Evolutionary conservation across 2,888 invertebrate species (phyloP), one percentile per base, ranked within the genome.

Genomic region (Coecobrya sp.): DNA sequence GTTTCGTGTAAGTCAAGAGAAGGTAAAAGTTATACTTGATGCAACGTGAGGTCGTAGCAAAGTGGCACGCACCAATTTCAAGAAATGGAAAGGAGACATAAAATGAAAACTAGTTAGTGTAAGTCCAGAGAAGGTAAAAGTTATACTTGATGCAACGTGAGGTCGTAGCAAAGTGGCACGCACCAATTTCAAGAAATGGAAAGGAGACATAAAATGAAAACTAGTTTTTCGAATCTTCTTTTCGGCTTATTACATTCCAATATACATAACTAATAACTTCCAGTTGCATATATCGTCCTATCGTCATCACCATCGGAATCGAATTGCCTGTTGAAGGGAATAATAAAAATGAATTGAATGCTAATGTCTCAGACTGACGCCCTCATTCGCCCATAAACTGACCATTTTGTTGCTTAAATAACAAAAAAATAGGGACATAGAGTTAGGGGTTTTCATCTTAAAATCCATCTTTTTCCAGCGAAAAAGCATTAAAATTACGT

Each of bases 41-140:
- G 36, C 36, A 36, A 36, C 36, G 7, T 36, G 36, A n/a, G n/a
- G n/a, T n/a, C n/a, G 2, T 36, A 3, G 10, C 49, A 59, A 59
- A 59, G 59, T 19, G 27, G 65, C 65, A 65, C 65, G 65, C 13
- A 65, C 65, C 16, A 65, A 11, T 65, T 65, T 49, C 49, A 49
- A 13, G 49, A 49, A 4, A 1, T 62, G 4, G 25, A 27, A 65
- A 27, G 27, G 27, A 65, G 25, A 65, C 27, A 27, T 65, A 65
- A 65, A 65, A 25, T 4, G 25, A 65, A 65, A 65, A 65, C 65
- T 27, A 27, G 65, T n/a, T n/a, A n/a, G n/a, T n/a, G n/a, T n/a
- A n/a, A n/a, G n/a, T n/a, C n/a, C n/a, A n/a, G n/a, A n/a, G n/a
- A n/a, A n/a, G n/a, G n/a, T n/a, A n/a, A n/a, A n/a, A n/a, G n/a